These are phyloP conservation scores for Elysia crispata DNA, from an alignment of 2,888 invertebrate genomes.

Conservation along the genomic window DNA sequence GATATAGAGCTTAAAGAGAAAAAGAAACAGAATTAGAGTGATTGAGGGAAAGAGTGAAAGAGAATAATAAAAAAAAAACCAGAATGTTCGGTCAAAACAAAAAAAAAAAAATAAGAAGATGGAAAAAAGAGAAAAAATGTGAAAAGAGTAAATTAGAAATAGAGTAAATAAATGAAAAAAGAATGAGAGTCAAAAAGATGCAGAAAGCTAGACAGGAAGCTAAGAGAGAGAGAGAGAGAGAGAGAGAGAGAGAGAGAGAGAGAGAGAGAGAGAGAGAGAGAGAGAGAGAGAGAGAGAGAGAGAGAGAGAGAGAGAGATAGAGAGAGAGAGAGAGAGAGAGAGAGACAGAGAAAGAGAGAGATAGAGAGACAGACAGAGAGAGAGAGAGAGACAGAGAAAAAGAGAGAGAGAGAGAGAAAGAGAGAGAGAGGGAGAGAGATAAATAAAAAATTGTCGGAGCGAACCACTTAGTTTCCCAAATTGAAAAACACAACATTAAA, in stretches of 20 bases:
- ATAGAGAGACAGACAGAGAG: background rate
- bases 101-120: slow-evolving; percentile 18
- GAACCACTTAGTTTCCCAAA: too few relatives aligned
- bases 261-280: slow-evolving; percentile 20
- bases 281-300: background rate
- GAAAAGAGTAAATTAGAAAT: slow-evolving; percentile 14
- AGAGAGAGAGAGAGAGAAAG: background rate
- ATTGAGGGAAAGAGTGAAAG: background rate
- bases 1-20: too few relatives aligned
- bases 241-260: slow-evolving; percentile 24
- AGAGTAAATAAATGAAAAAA: background rate
- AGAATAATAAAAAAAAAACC: background rate
- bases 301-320: slow-evolving; percentile 2
- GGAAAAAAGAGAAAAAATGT: background rate
- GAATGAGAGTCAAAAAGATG: background rate
- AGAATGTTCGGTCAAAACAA: too few relatives aligned
- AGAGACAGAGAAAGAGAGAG: background rate
- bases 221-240: slow-evolving; percentile 24
- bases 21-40: too few relatives aligned
- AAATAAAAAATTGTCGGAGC: background rate
- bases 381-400: background rate
- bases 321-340: background rate
- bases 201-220: background rate
- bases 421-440: background rate
- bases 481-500: too few relatives aligned